Conservation (phyloP, 1,140 invertebrate species). For the Semibalanus balanoides region DNA sequence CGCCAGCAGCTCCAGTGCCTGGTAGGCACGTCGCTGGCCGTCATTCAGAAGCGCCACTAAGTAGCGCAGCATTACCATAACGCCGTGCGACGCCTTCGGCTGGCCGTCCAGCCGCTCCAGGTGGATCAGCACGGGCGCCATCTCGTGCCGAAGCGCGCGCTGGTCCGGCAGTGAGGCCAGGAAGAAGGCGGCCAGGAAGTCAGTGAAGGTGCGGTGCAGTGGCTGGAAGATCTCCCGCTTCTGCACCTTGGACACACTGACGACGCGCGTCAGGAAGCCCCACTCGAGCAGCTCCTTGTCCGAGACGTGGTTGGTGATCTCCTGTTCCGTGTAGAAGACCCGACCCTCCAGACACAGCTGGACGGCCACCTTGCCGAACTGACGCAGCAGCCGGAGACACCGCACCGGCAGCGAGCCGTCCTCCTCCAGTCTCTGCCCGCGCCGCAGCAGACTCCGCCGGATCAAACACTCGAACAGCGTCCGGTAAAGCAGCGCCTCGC, state of each 20-base stretch:
- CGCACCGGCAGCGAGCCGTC: background rate
- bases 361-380: background rate
- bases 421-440: slow-evolving; percentile 5
- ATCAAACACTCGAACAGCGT: slow-evolving; percentile 33
- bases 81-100: slow-evolving; percentile 9
- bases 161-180: slow-evolving; percentile 30
- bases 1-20: slow-evolving; percentile 34
- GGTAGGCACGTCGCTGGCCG: slow-evolving; percentile 29
- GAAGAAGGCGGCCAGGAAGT: slow-evolving; percentile 40
- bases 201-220: slow-evolving; percentile 35
- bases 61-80: slow-evolving; percentile 28
- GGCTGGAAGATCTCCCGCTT: slow-evolving; percentile 32
- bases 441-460: slow-evolving; percentile 26
- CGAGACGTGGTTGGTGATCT: background rate
- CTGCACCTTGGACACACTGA: slow-evolving; percentile 21
- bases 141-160: background rate
- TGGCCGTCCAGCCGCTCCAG: background rate
- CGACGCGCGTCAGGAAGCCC: slow-evolving; percentile 20
- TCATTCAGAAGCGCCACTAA: slow-evolving; percentile 33
- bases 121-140: background rate
- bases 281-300: slow-evolving; percentile 18
- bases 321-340: background rate
- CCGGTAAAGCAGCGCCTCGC: slow-evolving; percentile 26
- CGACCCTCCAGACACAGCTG: background rate
- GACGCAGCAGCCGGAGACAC: background rate